Evolutionary conservation across 2,797 vertebrate species (phyloP).

Genomic region (Pachyuromys duprasi): DNA sequence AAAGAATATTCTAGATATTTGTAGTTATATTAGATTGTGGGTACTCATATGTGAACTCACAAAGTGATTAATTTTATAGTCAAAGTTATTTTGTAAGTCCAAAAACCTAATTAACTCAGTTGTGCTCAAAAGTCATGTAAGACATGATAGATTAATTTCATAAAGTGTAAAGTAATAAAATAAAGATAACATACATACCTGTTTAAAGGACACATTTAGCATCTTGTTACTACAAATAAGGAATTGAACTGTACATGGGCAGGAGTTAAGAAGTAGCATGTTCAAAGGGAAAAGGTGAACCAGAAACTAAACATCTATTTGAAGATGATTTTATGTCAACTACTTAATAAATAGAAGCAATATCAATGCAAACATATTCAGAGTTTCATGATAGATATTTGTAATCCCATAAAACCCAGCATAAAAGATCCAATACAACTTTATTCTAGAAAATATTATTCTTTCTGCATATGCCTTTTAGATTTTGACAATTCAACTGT

Average conservation of each 20-base stretch:
- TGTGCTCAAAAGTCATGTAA: conserved; percentile 85
- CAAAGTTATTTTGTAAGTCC: conserved; percentile 80
- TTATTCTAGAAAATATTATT: conserved; percentile 74
- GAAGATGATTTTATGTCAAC: conserved; percentile 48
- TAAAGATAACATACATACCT: conserved; percentile 70
- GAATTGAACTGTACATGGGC: conserved; percentile 27
- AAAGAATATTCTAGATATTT: conserved; percentile 84
- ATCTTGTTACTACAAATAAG: conserved; percentile 67
- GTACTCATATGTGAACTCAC: conserved; percentile 77
- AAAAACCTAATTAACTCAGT: conserved; percentile 82
- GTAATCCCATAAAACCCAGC: conserved; percentile 77
- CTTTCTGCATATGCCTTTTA: conserved; percentile 78
- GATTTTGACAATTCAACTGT: conserved; percentile 86
- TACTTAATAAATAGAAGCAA: conserved; percentile 78
- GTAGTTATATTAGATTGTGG: conserved; percentile 83
- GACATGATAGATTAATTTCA: conserved; percentile 86
- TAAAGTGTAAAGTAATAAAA: conserved; percentile 74
- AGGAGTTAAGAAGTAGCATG: conserved; percentile 33
- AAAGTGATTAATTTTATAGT: conserved; percentile 84
- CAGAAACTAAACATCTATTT: conserved; percentile 63
- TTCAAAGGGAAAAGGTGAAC: conserved; percentile 56
- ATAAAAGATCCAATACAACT: conserved; percentile 77
- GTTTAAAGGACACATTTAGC: conserved; percentile 78
- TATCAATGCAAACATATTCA: conserved; percentile 82
- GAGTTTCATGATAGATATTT: conserved; percentile 80